Conservation (phyloP, 2,888 invertebrate species). For the Griposia aprilina region DNA sequence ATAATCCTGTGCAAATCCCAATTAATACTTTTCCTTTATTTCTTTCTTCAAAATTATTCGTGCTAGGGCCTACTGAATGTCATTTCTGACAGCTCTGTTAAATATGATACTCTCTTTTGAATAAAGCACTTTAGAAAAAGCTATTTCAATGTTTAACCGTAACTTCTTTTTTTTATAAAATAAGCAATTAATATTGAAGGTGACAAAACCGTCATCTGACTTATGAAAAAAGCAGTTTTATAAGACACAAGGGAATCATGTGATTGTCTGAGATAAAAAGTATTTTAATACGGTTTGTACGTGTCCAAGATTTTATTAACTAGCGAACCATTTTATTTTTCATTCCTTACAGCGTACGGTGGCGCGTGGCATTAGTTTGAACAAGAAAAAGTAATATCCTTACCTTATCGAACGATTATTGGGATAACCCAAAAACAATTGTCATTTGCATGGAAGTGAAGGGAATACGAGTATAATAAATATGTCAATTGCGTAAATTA, state of each 20-base stretch:
- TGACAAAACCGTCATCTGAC: slow-evolving; percentile 2
- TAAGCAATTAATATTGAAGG: background rate
- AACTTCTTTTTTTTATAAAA: background rate
- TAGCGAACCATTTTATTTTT: background rate
- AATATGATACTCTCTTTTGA: background rate
- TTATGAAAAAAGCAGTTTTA: slow-evolving; percentile 22
- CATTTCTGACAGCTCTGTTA: background rate
- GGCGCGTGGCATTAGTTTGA: no score
- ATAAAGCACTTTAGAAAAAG: background rate
- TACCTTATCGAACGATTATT: no score
- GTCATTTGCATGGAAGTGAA: no score
- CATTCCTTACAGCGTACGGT: no score
- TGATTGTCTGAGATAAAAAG: slow-evolving; percentile 35
- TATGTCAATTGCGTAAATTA: no score
- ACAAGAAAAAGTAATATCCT: no score
- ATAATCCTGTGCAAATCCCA: no score
- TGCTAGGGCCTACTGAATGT: background rate
- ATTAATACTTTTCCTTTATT: no score
- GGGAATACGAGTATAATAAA: no score
- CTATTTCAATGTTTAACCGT: background rate
- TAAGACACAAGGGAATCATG: slow-evolving; percentile 8
- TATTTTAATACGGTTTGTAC: slow-evolving; percentile 28
- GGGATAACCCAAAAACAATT: no score
- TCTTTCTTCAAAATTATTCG: background rate
- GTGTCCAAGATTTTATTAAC: slow-evolving; percentile 7